Percentiles rank a stretch among this genome's conserved stretches.
phyloP scores from a whole-genome alignment of 92 coral and sea anemone genomes.

The Parazoanthus swiftii region DNA sequence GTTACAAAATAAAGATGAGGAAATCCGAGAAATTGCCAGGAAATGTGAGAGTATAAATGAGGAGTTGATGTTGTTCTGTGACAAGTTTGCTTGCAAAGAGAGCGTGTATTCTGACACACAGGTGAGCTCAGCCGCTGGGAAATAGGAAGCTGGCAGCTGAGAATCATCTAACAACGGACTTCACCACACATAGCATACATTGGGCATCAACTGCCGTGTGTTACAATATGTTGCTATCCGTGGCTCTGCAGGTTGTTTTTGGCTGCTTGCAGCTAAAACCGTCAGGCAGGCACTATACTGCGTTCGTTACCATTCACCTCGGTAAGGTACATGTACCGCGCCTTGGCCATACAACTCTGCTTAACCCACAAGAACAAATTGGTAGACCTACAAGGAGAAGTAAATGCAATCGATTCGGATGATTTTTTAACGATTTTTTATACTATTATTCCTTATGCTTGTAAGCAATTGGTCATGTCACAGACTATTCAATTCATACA shows the following conservation, averaged over 20 bases:
- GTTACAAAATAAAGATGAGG: slow-evolving; percentile 59
- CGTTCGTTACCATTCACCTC: too few species aligned
- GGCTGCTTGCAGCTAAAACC: too few species aligned
- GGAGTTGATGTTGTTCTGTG: slow-evolving; percentile 58
- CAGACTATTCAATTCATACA: too few species aligned
- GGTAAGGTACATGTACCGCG: too few species aligned
- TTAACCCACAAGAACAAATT: too few species aligned
- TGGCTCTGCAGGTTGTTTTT: neutral
- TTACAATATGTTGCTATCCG: neutral
- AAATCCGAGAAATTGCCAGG: slow-evolving; percentile 55
- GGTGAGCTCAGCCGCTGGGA: slow-evolving; percentile 44
- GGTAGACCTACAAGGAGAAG: too few species aligned
- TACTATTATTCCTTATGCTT: too few species aligned
- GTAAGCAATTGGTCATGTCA: too few species aligned
- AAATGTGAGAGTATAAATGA: slow-evolving; percentile 61
- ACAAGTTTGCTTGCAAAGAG: slow-evolving; percentile 60
- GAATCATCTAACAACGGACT: slow-evolving; percentile 14
- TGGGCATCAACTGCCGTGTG: neutral
- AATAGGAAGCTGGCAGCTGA: slow-evolving; percentile 40
- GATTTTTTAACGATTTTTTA: too few species aligned
- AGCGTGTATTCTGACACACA: slow-evolving; percentile 56
- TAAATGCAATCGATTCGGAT: too few species aligned
- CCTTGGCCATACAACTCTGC: too few species aligned
- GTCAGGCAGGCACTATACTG: too few species aligned
- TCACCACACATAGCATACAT: neutral